phyloP scores from a whole-genome alignment of 2,888 invertebrate species.

The Plagodis dolabraria region DNA sequence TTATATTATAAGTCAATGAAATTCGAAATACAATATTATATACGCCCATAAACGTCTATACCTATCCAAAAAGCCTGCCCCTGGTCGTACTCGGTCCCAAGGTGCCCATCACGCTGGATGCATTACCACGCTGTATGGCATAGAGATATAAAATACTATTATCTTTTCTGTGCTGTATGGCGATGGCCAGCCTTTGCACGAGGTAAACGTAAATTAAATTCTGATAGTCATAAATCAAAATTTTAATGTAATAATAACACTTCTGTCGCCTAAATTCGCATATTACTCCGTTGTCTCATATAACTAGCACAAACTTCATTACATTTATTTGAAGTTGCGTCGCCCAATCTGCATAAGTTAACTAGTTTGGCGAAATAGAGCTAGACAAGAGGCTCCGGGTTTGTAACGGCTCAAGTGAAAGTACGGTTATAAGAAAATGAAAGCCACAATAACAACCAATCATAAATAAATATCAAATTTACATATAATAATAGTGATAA shows the following conservation, averaged over 20 bases:
- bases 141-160: too few relatives aligned
- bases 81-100: too few relatives aligned
- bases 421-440: slow-evolving; percentile 2
- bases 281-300: slow-evolving; percentile 14
- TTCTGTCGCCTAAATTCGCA: slow-evolving; percentile 9
- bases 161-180: too few relatives aligned
- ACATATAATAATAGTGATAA: too few relatives aligned
- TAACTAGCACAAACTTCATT: slow-evolving; percentile 24
- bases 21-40: too few relatives aligned
- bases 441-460: background rate
- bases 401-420: background rate
- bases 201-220: background rate
- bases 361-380: slow-evolving; percentile 36
- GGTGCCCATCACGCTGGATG: too few relatives aligned
- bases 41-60: too few relatives aligned
- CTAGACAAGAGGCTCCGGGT: slow-evolving; percentile 15
- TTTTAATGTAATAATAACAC: background rate
- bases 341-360: slow-evolving; percentile 43
- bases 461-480: too few relatives aligned
- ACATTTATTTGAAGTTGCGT: slow-evolving; percentile 31
- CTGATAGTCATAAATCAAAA: background rate
- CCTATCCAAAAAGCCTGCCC: too few relatives aligned
- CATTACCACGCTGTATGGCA: too few relatives aligned
- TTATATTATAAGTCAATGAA: too few relatives aligned
- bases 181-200: too few relatives aligned